Evolutionary conservation across 1,140 invertebrate genomes (phyloP).

Genomic region (Parapsyche elsis): DNA sequence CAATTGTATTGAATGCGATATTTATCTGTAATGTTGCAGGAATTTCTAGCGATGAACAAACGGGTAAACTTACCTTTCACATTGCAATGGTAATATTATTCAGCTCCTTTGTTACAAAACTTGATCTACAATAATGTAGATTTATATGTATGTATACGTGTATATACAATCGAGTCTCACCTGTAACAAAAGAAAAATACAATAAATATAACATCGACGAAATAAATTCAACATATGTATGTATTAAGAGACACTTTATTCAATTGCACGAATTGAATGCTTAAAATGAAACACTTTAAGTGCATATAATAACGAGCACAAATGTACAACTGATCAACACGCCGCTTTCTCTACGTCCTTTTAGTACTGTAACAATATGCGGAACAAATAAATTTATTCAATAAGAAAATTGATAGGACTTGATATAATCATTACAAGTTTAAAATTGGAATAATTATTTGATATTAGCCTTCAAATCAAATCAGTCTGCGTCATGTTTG

Average conservation of each 20-base stretch:
- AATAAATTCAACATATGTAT: slow-evolving; percentile 11
- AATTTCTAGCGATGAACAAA: slow-evolving; percentile 1
- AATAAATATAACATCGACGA: slow-evolving; percentile 6
- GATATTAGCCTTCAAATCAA: no score
- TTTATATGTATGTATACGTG: not conserved
- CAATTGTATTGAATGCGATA: slow-evolving; percentile 6
- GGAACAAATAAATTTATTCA: no score
- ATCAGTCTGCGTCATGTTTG: no score
- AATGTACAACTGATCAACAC: no score
- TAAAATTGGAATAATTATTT: no score
- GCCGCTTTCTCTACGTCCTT: no score
- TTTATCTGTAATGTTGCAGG: slow-evolving; percentile 13
- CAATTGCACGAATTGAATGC: not conserved
- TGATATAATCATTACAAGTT: no score
- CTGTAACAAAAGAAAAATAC: slow-evolving; percentile 29
- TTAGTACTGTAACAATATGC: no score
- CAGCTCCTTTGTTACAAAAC: slow-evolving; percentile 9
- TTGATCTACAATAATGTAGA: not conserved
- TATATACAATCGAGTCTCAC: not conserved
- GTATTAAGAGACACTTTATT: slow-evolving; percentile 6
- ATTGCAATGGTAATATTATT: slow-evolving; percentile 16
- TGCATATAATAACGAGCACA: not conserved
- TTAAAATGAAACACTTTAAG: not conserved
- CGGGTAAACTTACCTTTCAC: slow-evolving; percentile 17
- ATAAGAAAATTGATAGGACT: no score